A percentile compares a stretch with the other conserved stretches of the same genome.
These are phyloP conservation scores for Myopa testacea DNA, from an alignment of 2,888 invertebrate genomes.

Conservation along the genomic window DNA sequence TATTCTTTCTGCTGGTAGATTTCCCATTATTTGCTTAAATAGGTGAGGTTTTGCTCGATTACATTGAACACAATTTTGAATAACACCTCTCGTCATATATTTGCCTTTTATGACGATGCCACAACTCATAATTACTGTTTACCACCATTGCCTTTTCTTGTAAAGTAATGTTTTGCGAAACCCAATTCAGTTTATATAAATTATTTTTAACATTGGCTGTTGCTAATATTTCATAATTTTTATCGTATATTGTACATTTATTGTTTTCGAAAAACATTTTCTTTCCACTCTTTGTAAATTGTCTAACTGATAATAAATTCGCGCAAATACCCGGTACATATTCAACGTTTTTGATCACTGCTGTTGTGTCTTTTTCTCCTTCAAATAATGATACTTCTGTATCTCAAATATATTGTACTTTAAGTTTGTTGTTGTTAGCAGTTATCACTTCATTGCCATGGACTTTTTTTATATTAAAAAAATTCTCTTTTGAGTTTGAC, in stretches of 20 bases:
- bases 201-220: neutral
- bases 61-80: too few species aligned
- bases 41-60: too few species aligned
- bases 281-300: slow-evolving; percentile 45
- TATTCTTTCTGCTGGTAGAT: too few species aligned
- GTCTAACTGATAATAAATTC: slow-evolving; percentile 42
- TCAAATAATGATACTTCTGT: slow-evolving; percentile 13
- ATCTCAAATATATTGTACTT: slow-evolving; percentile 27
- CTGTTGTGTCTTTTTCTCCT: slow-evolving; percentile 11
- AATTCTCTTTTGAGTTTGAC: slow-evolving; percentile 5
- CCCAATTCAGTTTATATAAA: slow-evolving; percentile 17
- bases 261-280: slow-evolving; percentile 47
- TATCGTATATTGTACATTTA: slow-evolving; percentile 44
- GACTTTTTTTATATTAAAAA: slow-evolving; percentile 18
- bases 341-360: slow-evolving; percentile 42
- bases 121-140: slow-evolving; percentile 37
- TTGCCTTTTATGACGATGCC: too few species aligned
- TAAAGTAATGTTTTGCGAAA: neutral
- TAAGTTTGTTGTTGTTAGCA: slow-evolving; percentile 18
- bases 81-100: too few species aligned
- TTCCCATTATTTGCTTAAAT: too few species aligned
- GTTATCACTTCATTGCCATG: slow-evolving; percentile 5
- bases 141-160: slow-evolving; percentile 19
- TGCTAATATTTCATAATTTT: slow-evolving; percentile 39
- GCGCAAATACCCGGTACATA: slow-evolving; percentile 41